These are phyloP conservation scores for Chymomyza amoena DNA, from an alignment of 2,888 invertebrate genomes.

Conservation along the genomic window DNA sequence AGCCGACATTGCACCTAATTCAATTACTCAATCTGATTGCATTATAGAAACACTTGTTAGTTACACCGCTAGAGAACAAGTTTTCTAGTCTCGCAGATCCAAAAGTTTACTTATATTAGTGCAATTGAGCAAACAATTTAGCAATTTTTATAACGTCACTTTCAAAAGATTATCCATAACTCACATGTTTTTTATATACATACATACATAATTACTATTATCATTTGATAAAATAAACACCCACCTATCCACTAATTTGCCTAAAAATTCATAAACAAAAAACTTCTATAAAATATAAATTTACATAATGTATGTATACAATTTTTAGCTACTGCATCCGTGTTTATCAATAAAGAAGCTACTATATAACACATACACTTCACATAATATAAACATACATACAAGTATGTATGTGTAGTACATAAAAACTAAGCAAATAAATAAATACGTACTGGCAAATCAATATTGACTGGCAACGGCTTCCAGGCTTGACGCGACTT, in stretches of 20 bases:
- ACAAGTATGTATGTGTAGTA: not conserved
- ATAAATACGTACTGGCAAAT: slow-evolving; percentile 44
- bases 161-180: not conserved
- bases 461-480: slow-evolving; percentile 29
- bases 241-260: not conserved
- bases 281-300: not conserved
- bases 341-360: not conserved
- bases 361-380: slow-evolving; percentile 7
- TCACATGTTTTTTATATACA: too few relatives aligned
- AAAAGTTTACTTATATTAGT: not conserved
- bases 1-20: not conserved
- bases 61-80: not conserved
- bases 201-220: not conserved
- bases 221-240: not conserved
- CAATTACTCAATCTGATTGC: too few relatives aligned
- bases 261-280: not conserved
- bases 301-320: not conserved
- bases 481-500: slow-evolving; percentile 29
- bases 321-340: not conserved
- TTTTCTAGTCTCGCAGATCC: not conserved
- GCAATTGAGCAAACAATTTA: not conserved
- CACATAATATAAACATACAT: not conserved
- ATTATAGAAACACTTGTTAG: not conserved
- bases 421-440: slow-evolving; percentile 25
- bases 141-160: not conserved